These are phyloP conservation scores for Subanguina moxae DNA, from an alignment of 1,140 invertebrate species.

Conservation along the genomic window DNA sequence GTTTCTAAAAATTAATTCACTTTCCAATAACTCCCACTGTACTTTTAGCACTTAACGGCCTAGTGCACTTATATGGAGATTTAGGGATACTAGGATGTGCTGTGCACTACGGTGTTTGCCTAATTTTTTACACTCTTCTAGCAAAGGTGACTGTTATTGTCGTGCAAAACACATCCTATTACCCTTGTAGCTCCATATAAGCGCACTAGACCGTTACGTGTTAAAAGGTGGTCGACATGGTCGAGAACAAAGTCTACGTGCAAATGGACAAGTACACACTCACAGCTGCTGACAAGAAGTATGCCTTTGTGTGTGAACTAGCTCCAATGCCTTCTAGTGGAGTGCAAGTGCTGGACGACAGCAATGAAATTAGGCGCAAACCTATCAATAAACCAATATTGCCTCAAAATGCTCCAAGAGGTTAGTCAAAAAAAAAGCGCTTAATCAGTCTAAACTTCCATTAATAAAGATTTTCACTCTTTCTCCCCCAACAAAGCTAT, in stretches of 20 bases:
- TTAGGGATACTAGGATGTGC: no score
- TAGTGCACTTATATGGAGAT: no score
- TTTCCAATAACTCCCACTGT: no score
- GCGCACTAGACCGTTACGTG: no score
- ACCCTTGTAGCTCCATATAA: no score
- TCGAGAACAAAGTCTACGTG: conserved; percentile 38
- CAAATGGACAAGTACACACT: conserved; percentile 41
- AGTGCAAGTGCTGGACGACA: background rate
- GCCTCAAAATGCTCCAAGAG: conserved; percentile 6
- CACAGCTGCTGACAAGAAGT: conserved; percentile 29
- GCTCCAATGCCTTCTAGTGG: conserved; percentile 6
- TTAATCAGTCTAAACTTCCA: background rate
- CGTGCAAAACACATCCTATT: no score
- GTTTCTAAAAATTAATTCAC: no score
- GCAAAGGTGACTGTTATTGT: no score
- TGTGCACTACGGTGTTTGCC: no score
- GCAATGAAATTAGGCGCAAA: conserved; percentile 19
- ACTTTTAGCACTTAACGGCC: no score
- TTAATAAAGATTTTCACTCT: background rate
- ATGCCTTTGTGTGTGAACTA: conserved; percentile 36
- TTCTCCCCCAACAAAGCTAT: background rate
- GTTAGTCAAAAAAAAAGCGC: background rate
- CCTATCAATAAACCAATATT: background rate
- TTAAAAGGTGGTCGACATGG: conserved; percentile 29
- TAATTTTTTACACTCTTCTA: no score